These are phyloP conservation scores for Tenebrosternarchus preto DNA, from an alignment of 2,113 vertebrate species.

Conservation along the genomic window DNA sequence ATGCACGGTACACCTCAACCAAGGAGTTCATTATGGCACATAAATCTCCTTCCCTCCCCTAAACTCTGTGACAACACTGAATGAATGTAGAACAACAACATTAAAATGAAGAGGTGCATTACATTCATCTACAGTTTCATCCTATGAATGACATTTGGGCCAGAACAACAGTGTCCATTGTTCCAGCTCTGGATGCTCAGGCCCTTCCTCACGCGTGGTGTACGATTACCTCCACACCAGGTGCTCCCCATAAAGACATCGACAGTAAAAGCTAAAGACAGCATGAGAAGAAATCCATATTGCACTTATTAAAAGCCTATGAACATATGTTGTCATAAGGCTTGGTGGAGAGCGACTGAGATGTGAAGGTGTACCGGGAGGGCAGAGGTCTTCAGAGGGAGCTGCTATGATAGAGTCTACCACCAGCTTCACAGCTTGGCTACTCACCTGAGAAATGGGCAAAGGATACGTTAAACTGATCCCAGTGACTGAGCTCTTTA, in stretches of 20 bases:
- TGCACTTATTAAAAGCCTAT: slow-evolving; percentile 60
- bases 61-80: slow-evolving; percentile 76
- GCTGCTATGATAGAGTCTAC: slow-evolving; percentile 24
- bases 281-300: slow-evolving; percentile 46
- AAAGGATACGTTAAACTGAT: slow-evolving; percentile 25
- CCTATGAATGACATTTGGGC: slow-evolving; percentile 63
- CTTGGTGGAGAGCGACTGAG: slow-evolving; percentile 28
- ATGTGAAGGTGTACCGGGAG: slow-evolving; percentile 38
- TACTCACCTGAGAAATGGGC: neutral
- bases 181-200: slow-evolving; percentile 41
- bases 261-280: slow-evolving; percentile 35
- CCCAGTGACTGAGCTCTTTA: slow-evolving; percentile 1
- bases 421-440: slow-evolving; percentile 28
- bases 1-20: slow-evolving; percentile 39
- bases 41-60: slow-evolving; percentile 60
- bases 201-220: slow-evolving; percentile 50
- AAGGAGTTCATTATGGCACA: slow-evolving; percentile 56
- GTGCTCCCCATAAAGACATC: slow-evolving; percentile 52
- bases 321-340: slow-evolving; percentile 41
- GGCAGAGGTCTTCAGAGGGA: slow-evolving; percentile 9
- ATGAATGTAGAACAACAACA: neutral
- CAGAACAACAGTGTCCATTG: slow-evolving; percentile 64
- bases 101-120: slow-evolving; percentile 29
- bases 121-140: neutral
- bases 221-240: slow-evolving; percentile 58